Evolutionary conservation across 2,113 vertebrate species (phyloP), one percentile per base, ranked within the genome.

Genomic region (Bombycilla garrulus): DNA sequence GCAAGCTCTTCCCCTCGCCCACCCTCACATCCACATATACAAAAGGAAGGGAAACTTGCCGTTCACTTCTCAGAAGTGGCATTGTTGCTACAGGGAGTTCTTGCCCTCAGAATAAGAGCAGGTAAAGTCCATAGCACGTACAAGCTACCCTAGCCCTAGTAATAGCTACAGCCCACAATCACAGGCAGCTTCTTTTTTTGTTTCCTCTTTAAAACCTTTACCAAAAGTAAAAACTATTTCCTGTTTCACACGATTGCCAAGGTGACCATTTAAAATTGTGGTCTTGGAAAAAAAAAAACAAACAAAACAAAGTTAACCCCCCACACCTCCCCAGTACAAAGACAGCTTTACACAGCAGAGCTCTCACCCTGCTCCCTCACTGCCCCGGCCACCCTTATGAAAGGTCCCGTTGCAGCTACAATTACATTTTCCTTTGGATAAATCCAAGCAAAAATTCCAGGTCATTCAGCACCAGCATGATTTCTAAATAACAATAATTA

Each of bases 1-100:
- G 97, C 97, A 98, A 92, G 97, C 96, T 97, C 96, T 97, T 97
- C 95, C 96, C 93, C 85, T 95, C 81, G n/a, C 95, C 97, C 97
- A 95, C 96, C 96, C 97, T 96, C 97, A 95, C 92, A 95, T 96
- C 95, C 97, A 98, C 97, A 98, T 97, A 98, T 98, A 98, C 90
- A 98, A 98, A 98, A 98, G 97, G 97, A 98, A 98, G 96, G 97
- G 98, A 98, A 98, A 97, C 98, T 98, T 98, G 98, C 97, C 97
- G 1, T 98, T 97, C 97, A 98, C 98, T 98, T 98, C 97, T 97
- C 97, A 98, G 98, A 98, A 98, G 98, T 98, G 98, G 97, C 98
- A 98, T 97, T 97, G 92, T 97, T 97, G 96, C 97, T 97, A 97
- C 96, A 97, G 97, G 98, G 97, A 97, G 96, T 83, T 85, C 77